These are phyloP conservation scores for Synanthedon formicaeformis DNA, from an alignment of 2,888 invertebrate species.

Conservation along the genomic window DNA sequence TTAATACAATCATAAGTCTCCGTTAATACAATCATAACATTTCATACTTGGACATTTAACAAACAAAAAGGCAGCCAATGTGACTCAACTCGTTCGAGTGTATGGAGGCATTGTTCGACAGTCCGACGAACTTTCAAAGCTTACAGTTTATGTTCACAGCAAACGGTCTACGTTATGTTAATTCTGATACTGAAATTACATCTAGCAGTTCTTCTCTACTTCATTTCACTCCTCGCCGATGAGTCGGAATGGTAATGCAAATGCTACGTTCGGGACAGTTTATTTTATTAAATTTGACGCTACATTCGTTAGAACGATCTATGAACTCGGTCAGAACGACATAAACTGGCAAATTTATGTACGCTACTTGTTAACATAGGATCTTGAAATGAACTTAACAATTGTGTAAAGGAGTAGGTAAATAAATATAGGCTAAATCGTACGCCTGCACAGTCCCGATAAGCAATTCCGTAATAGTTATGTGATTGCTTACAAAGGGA, in stretches of 20 bases:
- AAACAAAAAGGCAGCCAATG: conserved; percentile 10
- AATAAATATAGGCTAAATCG: conserved; percentile 14
- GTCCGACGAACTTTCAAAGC: conserved; percentile 50
- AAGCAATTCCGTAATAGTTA: conserved; percentile 38
- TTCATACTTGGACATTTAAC: too few species aligned
- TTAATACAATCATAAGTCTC: too few species aligned
- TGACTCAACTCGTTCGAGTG: conserved; percentile 36
- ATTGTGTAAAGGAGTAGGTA: conserved; percentile 21
- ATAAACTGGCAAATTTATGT: conserved; percentile 3
- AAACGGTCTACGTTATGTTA: conserved; percentile 48
- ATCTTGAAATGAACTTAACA: conserved; percentile 20
- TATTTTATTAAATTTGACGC: conserved; percentile 33
- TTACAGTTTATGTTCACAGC: conserved; percentile 5
- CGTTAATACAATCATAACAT: too few species aligned
- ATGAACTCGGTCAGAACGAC: not conserved
- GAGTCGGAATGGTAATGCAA: conserved; percentile 28
- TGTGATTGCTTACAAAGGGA: conserved; percentile 35
- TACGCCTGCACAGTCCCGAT: conserved; percentile 36
- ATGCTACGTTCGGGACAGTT: conserved; percentile 35
- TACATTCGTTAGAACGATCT: conserved; percentile 15
- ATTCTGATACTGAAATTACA: conserved; percentile 39
- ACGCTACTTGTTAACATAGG: conserved; percentile 34
- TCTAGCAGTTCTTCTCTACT: conserved; percentile 38
- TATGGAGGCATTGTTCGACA: conserved; percentile 42
- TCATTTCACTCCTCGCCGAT: conserved; percentile 51